A percentile compares a stretch with the other conserved stretches of the same genome.
Evolutionary conservation across 2,113 vertebrate genomes (phyloP).

Genomic region (Tinamus guttatus): DNA sequence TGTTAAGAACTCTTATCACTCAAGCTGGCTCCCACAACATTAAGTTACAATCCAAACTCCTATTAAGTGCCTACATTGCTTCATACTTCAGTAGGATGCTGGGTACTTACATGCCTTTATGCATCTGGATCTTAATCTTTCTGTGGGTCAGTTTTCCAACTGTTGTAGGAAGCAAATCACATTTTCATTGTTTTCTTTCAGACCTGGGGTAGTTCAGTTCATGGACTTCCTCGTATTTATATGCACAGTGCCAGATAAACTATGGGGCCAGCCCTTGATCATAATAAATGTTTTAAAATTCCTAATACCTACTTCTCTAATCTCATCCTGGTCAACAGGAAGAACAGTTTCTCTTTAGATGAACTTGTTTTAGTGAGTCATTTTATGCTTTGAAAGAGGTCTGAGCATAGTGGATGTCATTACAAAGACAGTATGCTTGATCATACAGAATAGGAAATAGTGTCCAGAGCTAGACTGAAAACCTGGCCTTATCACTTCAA

Average conservation of each 20-base stretch:
- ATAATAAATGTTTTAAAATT: neutral
- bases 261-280: neutral
- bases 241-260: neutral
- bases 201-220: neutral
- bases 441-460: constrained; percentile 28
- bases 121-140: neutral
- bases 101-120: neutral
- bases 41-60: neutral
- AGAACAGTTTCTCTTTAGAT: neutral
- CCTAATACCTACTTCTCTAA: neutral
- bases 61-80: neutral
- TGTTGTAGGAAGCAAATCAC: accelerated
- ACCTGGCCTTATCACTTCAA: constrained; percentile 1
- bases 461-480: constrained; percentile 11
- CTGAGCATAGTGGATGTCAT: neutral
- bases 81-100: neutral
- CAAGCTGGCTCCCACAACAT: neutral
- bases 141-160: neutral
- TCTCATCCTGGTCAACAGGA: neutral
- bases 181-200: neutral
- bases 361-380: neutral
- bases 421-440: neutral
- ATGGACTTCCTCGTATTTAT: neutral
- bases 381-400: neutral
- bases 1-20: neutral